phyloP scores from a whole-genome alignment of 1,140 invertebrate species.

The Eupeodes corollae region DNA sequence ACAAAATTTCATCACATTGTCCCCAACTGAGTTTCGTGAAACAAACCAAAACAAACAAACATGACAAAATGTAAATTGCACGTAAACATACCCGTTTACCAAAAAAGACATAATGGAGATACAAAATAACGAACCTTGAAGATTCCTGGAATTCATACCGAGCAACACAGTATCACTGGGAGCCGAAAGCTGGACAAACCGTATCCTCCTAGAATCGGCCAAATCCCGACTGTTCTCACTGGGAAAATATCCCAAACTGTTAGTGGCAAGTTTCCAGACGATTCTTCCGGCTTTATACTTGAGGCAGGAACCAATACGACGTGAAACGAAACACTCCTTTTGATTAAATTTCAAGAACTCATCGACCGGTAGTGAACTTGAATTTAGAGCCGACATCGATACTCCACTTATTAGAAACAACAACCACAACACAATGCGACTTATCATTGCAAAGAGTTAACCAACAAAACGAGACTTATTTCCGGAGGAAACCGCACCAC shows the following conservation, averaged over 20 bases:
- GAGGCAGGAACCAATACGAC: constrained; percentile 30
- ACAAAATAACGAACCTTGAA: constrained; percentile 24
- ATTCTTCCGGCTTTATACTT: constrained; percentile 30
- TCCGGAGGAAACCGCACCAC: too few species aligned
- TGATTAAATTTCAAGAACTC: constrained; percentile 26
- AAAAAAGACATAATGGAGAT: too few species aligned
- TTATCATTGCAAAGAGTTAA: too few species aligned
- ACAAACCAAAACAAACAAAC: too few species aligned
- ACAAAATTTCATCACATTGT: too few species aligned
- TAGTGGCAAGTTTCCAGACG: constrained; percentile 31
- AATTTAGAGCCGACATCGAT: too few species aligned
- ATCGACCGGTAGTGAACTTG: constrained; percentile 5
- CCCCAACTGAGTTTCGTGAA: too few species aligned
- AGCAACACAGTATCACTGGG: constrained; percentile 21
- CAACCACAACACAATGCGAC: too few species aligned
- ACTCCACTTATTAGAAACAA: too few species aligned
- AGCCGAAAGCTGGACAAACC: constrained; percentile 26
- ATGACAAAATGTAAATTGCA: too few species aligned
- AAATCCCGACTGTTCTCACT: constrained; percentile 24
- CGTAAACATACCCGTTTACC: too few species aligned
- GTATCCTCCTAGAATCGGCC: constrained; percentile 13
- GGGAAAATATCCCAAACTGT: constrained; percentile 29
- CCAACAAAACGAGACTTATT: too few species aligned
- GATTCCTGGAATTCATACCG: constrained; percentile 27
- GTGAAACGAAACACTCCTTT: constrained; percentile 25